Evolutionary conservation across 2,888 invertebrate genomes (phyloP).

Genomic region (Cephus pygmeus): DNA sequence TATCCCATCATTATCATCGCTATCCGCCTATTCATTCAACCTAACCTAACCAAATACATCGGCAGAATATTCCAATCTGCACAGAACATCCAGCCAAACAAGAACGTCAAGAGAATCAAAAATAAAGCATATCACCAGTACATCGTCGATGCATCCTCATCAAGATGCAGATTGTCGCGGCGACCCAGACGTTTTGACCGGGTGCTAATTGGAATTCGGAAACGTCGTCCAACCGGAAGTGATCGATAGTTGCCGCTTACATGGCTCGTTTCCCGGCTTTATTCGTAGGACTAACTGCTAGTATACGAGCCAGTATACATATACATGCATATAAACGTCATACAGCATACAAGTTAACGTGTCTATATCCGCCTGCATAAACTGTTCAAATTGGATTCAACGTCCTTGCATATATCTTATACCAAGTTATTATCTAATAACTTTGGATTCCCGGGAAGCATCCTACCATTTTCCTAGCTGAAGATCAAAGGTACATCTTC

Average conservation of each 20-base stretch:
- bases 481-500: not conserved
- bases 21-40: not conserved
- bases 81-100: not conserved
- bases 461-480: not conserved
- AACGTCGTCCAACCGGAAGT: constrained; percentile 16
- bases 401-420: not conserved
- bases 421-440: not conserved
- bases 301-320: not conserved
- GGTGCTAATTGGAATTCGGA: constrained; percentile 22
- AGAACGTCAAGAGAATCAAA: not conserved
- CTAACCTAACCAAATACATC: not conserved
- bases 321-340: not conserved
- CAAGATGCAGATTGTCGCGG: constrained; percentile 1
- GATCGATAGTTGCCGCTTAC: constrained; percentile 22
- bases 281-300: constrained; percentile 18
- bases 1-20: not conserved
- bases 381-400: not conserved
- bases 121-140: not conserved
- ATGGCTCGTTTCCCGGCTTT: constrained; percentile 23
- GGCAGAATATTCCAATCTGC: not conserved
- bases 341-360: not conserved
- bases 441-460: not conserved
- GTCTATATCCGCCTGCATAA: no score
- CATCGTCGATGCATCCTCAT: not conserved
- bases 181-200: constrained; percentile 7